A percentile compares a stretch with the other conserved stretches of the same genome.
These are phyloP conservation scores for Epizoanthus scotinus DNA, from an alignment of 92 coral and sea anemone species.

Conservation along the genomic window DNA sequence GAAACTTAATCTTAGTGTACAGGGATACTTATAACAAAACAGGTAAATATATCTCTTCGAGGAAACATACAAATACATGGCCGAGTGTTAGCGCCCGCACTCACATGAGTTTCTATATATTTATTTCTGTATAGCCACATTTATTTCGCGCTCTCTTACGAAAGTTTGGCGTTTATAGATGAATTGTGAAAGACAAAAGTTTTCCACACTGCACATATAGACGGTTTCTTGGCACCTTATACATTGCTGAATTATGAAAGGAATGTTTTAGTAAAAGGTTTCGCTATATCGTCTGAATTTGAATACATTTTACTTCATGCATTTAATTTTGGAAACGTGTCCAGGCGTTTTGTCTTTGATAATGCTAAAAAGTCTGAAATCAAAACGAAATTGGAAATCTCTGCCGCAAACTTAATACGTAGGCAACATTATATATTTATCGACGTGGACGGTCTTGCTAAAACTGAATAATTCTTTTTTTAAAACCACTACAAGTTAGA, in stretches of 20 bases:
- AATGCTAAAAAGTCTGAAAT: neutral
- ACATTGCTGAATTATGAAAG: constrained; percentile 16
- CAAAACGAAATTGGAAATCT: neutral
- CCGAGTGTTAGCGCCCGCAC: no score
- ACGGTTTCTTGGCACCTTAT: constrained; percentile 15
- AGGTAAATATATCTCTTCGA: neutral
- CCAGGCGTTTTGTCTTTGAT: no score
- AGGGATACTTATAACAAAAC: neutral
- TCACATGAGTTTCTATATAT: neutral
- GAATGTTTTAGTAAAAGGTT: constrained; percentile 4
- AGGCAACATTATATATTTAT: neutral
- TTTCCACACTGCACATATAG: constrained; percentile 2
- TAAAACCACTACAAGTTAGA: neutral
- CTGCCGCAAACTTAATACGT: neutral
- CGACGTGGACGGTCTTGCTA: no score
- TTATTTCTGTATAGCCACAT: neutral
- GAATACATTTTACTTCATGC: neutral
- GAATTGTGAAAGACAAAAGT: neutral
- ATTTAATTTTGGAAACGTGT: neutral
- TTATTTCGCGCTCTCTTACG: neutral
- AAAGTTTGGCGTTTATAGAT: neutral
- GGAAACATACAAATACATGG: neutral
- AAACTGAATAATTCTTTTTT: neutral
- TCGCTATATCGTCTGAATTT: neutral
- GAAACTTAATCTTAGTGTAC: neutral